Base-by-base conservation (phyloP, 2,797 vertebrate genomes). In the Micromesistius poutassou region DNA sequence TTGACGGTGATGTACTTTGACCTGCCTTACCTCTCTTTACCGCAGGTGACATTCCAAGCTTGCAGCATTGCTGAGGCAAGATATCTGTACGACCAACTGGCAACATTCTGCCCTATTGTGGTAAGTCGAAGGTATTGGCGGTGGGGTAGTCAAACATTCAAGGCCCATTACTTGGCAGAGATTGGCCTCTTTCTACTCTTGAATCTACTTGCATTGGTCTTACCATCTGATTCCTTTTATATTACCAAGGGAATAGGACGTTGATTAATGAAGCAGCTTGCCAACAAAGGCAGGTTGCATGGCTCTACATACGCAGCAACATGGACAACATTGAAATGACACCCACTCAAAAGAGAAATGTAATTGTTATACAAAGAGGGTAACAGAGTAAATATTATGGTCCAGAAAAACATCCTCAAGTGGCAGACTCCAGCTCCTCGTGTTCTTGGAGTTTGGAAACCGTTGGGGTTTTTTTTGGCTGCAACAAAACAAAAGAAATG, bases 51-150 rank as follows among this genome's bases (percentile, higher is more conserved):
- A 40, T 99, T 99, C 93, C 98, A 99, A 84, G 98, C 98, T 81
- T 99, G 98, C 90, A 99, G 97, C 92, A 99, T 99, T 88, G 95
- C 93, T 30, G 98, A 99, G 91, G 98, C 98, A 9, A 95, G 98
- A 71, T 99, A 96, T 85, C 97, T 99, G 76, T 99, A 99, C 84
- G 98, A 99, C 93, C 98, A 99, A 81, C 94, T 99, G 74, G 98
- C 97, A n/a, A 97, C 97, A 0, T 97, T 99, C 91, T 99, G 98
- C 87, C 98, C 98, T 55, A 97, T 99, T 89, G 96, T 98, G 91
- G 98, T 99, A 91, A 96, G 97, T 95, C 73, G 30, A 76, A 75
- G 40, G 77, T 19, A n/a, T 19, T n/a, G 22, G 30, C 30, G 40
- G 76, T 68, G 30, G 30, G 28, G 14, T 72, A 30, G 33, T 74